Percentiles rank a stretch among this genome's conserved stretches.
Evolutionary conservation across 2,888 invertebrate species (phyloP).

Genomic region (Ceratothoa steindachneri): DNA sequence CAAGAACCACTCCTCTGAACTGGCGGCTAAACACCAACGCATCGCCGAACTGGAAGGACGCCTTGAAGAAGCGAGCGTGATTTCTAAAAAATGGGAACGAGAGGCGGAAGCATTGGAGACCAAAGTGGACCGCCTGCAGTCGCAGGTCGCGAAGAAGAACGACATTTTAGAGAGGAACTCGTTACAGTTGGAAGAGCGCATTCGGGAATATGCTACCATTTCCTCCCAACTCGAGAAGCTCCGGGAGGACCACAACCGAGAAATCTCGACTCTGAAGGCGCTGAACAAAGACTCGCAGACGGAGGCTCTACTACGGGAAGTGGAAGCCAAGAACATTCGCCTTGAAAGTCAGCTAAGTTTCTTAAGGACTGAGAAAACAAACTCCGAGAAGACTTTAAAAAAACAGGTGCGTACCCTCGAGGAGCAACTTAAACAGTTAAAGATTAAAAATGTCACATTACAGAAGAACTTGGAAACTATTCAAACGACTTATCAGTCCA

Average conservation of each 20-base stretch:
- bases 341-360: constrained; percentile 29
- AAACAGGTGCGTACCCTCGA: constrained; percentile 24
- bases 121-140: constrained; percentile 12
- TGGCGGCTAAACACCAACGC: constrained; percentile 24
- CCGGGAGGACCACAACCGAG: constrained; percentile 23
- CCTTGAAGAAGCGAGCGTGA: not conserved
- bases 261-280: constrained; percentile 13
- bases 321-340: constrained; percentile 20
- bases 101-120: constrained; percentile 17
- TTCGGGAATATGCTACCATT: constrained; percentile 29
- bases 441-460: constrained; percentile 31
- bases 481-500: constrained; percentile 30
- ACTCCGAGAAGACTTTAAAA: constrained; percentile 25
- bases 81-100: not conserved
- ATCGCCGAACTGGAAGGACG: constrained; percentile 13
- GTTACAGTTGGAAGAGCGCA: constrained; percentile 34
- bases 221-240: constrained; percentile 26
- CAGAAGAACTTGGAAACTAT: constrained; percentile 32
- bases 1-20: constrained; percentile 20
- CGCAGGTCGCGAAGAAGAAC: constrained; percentile 30
- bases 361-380: constrained; percentile 28
- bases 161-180: constrained; percentile 33
- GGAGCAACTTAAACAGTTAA: constrained; percentile 34
- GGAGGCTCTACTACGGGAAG: constrained; percentile 21
- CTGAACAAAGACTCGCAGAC: constrained; percentile 18